Evolutionary conservation across 2,888 invertebrate species (phyloP).

Genomic region (Ochropacha duplaris): DNA sequence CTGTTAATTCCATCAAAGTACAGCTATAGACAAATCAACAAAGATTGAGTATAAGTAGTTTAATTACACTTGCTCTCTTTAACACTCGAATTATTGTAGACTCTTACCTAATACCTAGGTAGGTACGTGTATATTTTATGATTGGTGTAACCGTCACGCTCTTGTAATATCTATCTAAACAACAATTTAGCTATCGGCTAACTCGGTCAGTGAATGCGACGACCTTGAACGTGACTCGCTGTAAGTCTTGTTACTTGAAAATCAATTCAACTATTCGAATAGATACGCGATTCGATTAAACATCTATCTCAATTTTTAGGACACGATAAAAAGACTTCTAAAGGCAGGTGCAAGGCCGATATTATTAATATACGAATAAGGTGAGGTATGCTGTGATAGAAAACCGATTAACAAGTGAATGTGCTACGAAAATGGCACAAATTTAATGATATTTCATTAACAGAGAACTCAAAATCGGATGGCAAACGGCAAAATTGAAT

Average conservation of each 20-base stretch:
- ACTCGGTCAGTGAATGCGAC: constrained; percentile 61
- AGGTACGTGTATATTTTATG: background rate
- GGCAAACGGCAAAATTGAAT: constrained; percentile 24
- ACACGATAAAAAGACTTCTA: constrained; percentile 9
- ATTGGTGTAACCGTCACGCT: constrained; percentile 16
- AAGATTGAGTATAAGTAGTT: too few relatives aligned
- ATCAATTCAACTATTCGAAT: constrained; percentile 10
- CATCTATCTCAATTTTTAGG: constrained; percentile 21
- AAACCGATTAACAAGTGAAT: constrained; percentile 25
- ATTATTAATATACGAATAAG: constrained; percentile 36
- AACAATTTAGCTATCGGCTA: constrained; percentile 36
- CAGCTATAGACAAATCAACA: too few relatives aligned
- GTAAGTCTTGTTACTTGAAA: constrained; percentile 8
- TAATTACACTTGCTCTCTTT: too few relatives aligned
- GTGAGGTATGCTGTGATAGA: constrained; percentile 43
- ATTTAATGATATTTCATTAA: background rate
- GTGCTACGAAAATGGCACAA: constrained; percentile 5
- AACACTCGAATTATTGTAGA: background rate
- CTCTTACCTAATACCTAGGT: background rate
- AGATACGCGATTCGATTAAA: constrained; percentile 17
- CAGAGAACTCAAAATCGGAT: constrained; percentile 14
- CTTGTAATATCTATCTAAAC: constrained; percentile 7
- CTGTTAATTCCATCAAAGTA: too few relatives aligned
- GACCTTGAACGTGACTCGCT: constrained; percentile 65
- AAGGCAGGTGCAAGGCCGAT: constrained; percentile 48